Evolutionary conservation across 2,888 invertebrate species (phyloP).

Genomic region (Chesias legatella): DNA sequence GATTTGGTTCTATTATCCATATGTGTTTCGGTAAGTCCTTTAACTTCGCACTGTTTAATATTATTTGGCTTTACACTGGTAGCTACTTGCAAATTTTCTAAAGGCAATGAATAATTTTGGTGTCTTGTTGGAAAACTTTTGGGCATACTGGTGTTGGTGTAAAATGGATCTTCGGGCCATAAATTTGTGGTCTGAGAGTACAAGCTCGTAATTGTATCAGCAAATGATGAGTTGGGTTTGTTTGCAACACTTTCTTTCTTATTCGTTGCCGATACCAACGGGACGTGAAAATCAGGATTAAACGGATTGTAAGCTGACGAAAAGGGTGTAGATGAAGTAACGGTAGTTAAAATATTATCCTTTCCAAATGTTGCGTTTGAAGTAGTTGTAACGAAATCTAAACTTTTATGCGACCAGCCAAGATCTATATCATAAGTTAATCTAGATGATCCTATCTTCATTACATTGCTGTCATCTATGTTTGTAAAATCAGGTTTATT

Average conservation of each 20-base stretch:
- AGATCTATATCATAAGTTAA: conserved; percentile 73
- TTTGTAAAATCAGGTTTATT: conserved; percentile 64
- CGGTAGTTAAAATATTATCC: conserved; percentile 61
- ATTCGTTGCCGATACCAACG: conserved; percentile 55
- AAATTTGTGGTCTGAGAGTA: conserved; percentile 67
- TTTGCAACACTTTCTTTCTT: conserved; percentile 55
- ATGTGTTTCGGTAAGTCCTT: conserved; percentile 41
- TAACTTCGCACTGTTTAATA: conserved; percentile 56
- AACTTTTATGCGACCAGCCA: conserved; percentile 74
- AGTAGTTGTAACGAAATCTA: conserved; percentile 69
- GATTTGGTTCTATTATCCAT: conserved; percentile 47
- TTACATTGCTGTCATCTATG: conserved; percentile 64
- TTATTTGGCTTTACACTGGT: conserved; percentile 43
- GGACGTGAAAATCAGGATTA: conserved; percentile 71
- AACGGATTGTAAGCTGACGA: conserved; percentile 69
- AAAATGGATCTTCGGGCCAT: conserved; percentile 73
- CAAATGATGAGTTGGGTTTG: conserved; percentile 57
- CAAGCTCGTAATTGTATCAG: conserved; percentile 66
- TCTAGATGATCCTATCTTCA: conserved; percentile 71
- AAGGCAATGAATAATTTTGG: conserved; percentile 51
- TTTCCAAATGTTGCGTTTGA: conserved; percentile 60
- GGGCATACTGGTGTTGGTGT: conserved; percentile 54
- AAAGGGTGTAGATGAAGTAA: conserved; percentile 47
- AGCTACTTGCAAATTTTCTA: conserved; percentile 48
- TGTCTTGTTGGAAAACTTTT: conserved; percentile 55